phyloP scores from a whole-genome alignment of 2,888 invertebrate genomes.

The Osedax fenrisi region DNA sequence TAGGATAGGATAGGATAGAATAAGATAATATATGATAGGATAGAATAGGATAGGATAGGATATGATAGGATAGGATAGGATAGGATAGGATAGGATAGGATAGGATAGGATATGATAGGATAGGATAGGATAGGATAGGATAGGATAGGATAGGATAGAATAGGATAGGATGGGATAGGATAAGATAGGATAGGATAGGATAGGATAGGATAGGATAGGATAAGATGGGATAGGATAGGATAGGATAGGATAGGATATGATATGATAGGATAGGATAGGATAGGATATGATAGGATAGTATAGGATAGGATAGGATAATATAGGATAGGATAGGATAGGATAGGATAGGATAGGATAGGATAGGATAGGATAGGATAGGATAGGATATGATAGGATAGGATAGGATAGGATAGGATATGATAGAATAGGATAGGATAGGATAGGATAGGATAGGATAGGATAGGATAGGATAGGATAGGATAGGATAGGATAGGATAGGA shows the following conservation, averaged over 20 bases:
- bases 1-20: constrained; percentile 26
- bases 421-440: constrained; percentile 23
- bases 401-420: constrained; percentile 9
- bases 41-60: constrained; percentile 13
- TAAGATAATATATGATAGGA: constrained; percentile 26
- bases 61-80: constrained; percentile 20
- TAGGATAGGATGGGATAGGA: constrained; percentile 20
- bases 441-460: constrained; percentile 28
- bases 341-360: constrained; percentile 27
- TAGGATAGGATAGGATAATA: constrained; percentile 11
- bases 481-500: constrained; percentile 28
- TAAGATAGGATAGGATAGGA: constrained; percentile 15
- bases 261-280: constrained; percentile 29
- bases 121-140: constrained; percentile 19
- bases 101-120: constrained; percentile 11
- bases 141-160: constrained; percentile 28
- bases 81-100: constrained; percentile 28
- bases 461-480: constrained; percentile 25
- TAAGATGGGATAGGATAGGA: constrained; percentile 25
- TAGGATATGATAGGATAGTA: constrained; percentile 25
- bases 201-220: constrained; percentile 26
- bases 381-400: constrained; percentile 25
- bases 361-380: constrained; percentile 29
- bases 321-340: constrained; percentile 23
- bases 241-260: too few relatives aligned